phyloP scores from a whole-genome alignment of 2,888 invertebrate genomes.

The Sussaba pulchella region DNA sequence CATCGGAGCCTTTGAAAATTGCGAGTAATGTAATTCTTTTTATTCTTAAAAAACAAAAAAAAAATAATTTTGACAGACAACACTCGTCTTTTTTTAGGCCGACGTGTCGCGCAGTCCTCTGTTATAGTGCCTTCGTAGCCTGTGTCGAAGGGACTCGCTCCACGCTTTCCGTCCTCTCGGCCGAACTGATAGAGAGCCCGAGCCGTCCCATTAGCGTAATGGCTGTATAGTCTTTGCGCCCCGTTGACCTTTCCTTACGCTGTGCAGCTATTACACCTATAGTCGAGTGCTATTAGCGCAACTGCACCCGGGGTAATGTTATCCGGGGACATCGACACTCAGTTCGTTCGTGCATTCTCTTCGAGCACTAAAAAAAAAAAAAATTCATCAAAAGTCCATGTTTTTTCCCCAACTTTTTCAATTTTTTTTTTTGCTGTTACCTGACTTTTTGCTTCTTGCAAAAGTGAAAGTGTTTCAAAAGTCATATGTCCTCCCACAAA shows the following conservation, averaged over 20 bases:
- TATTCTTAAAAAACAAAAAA: too few relatives aligned
- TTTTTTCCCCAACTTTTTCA: not conserved
- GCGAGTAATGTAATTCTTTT: slow-evolving; percentile 77
- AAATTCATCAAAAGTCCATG: not conserved
- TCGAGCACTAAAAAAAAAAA: not conserved
- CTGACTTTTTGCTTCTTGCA: not conserved
- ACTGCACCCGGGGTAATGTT: slow-evolving; percentile 8
- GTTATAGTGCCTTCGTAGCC: slow-evolving; percentile 21
- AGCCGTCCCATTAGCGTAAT: slow-evolving; percentile 81
- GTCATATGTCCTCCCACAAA: too few relatives aligned
- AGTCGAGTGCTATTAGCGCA: slow-evolving; percentile 9
- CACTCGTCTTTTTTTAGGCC: slow-evolving; percentile 43
- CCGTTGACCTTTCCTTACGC: slow-evolving; percentile 42
- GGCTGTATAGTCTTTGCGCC: slow-evolving; percentile 78
- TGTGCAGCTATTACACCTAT: slow-evolving; percentile 7
- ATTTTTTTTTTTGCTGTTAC: not conserved
- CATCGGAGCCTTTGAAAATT: slow-evolving; percentile 68
- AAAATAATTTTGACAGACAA: too few relatives aligned
- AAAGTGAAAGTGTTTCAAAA: too few relatives aligned
- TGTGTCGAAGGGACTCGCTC: slow-evolving; percentile 26
- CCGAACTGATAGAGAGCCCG: slow-evolving; percentile 76
- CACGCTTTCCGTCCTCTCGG: slow-evolving; percentile 53
- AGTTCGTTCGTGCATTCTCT: not conserved
- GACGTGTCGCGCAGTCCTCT: slow-evolving; percentile 15
- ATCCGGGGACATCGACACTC: not conserved